Evolutionary conservation across 2,113 vertebrate genomes (phyloP).

Genomic region (Chiloscyllium plagiosum): DNA sequence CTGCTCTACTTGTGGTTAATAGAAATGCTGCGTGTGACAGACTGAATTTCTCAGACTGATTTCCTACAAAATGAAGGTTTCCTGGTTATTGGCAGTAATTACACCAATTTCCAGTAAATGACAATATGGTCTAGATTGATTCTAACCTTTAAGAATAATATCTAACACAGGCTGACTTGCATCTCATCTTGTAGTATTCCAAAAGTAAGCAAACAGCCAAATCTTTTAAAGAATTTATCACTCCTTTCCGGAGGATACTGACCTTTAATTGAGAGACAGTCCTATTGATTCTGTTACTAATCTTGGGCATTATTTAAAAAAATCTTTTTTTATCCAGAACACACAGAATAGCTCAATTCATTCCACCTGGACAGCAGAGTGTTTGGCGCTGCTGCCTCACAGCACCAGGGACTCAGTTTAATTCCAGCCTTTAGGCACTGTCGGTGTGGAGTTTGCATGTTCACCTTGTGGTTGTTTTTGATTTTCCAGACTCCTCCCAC

Average conservation of each 20-base stretch:
- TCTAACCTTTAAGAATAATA: not conserved
- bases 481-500: no score
- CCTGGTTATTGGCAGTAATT: not conserved
- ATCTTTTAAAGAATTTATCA: not conserved
- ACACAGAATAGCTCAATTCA: not conserved
- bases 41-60: not conserved
- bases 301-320: not conserved
- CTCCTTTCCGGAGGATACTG: not conserved
- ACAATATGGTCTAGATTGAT: not conserved
- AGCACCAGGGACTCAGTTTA: no score
- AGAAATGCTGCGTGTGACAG: not conserved
- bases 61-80: not conserved
- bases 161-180: not conserved
- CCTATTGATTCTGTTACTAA: not conserved
- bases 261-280: not conserved
- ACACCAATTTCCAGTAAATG: not conserved
- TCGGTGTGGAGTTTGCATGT: no score
- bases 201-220: not conserved
- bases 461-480: no score
- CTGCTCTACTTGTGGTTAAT: conserved; percentile 22
- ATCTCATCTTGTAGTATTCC: not conserved
- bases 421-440: no score
- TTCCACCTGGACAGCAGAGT: no score
- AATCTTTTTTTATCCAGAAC: not conserved
- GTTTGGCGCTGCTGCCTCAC: no score